Evolutionary conservation across 2,888 invertebrate species (phyloP).

Genomic region (Aphidius colemani): DNA sequence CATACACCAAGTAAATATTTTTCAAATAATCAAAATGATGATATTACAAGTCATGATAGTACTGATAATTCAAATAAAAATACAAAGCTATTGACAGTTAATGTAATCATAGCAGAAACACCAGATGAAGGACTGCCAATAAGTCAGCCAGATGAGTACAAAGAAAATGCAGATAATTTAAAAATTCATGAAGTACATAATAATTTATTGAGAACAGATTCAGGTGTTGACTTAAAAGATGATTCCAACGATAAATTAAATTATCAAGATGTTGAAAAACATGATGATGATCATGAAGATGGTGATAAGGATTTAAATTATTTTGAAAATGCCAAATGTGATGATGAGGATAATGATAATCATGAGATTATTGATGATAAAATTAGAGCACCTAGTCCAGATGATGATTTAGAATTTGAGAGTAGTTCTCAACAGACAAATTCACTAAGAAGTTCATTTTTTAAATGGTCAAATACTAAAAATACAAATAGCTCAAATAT

Average conservation of each 20-base stretch:
- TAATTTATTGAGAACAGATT: constrained; percentile 18
- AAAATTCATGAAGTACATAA: background rate
- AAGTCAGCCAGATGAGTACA: constrained; percentile 5
- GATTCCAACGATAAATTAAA: constrained; percentile 5
- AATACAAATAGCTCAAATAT: constrained; percentile 10
- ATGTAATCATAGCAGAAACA: constrained; percentile 20
- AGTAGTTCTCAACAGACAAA: constrained; percentile 12
- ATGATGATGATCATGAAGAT: constrained; percentile 1
- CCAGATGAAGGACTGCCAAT: constrained; percentile 14
- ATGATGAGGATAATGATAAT: constrained; percentile 5
- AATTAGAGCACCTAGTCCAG: constrained; percentile 15
- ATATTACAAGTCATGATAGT: background rate
- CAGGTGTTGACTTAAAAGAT: constrained; percentile 26
- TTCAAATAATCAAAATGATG: constrained; percentile 15
- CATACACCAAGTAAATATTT: constrained; percentile 52
- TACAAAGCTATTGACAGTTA: background rate
- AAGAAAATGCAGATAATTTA: constrained; percentile 18
- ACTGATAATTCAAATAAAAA: background rate
- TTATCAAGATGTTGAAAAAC: constrained; percentile 2
- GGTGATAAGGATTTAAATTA: background rate
- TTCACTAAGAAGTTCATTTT: constrained; percentile 28
- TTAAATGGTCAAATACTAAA: constrained; percentile 38
- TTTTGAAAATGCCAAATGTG: too few relatives aligned
- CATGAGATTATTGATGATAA: constrained; percentile 3
- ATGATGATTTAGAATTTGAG: constrained; percentile 26